Conservation (phyloP, 2,888 invertebrate genomes). For the Empis livida region DNA sequence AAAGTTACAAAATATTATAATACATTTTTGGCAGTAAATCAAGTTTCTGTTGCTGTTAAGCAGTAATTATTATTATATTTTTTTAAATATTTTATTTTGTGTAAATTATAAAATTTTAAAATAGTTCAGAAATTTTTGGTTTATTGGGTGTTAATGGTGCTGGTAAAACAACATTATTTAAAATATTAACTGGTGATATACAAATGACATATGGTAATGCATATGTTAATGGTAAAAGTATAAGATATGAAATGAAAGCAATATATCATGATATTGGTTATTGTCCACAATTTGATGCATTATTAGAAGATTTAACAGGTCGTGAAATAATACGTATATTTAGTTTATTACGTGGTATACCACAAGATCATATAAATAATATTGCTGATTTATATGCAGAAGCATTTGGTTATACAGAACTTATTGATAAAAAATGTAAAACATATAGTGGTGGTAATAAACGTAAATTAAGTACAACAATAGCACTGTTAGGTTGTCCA, state of each 20-base stretch:
- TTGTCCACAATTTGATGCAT: constrained; percentile 65
- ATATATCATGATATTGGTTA: constrained; percentile 53
- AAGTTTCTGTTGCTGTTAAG: constrained; percentile 44
- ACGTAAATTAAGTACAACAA: constrained; percentile 57
- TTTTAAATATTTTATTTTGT: not conserved
- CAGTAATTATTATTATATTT: constrained; percentile 18
- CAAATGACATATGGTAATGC: constrained; percentile 55
- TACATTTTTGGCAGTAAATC: constrained; percentile 63
- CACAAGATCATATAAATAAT: constrained; percentile 26
- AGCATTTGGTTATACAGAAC: constrained; percentile 46
- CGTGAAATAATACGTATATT: constrained; percentile 55
- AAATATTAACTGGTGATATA: constrained; percentile 79
- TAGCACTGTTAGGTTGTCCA: constrained; percentile 56
- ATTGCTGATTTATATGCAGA: constrained; percentile 32
- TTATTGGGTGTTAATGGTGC: constrained; percentile 76
- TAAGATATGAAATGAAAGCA: constrained; percentile 40
- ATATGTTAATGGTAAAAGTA: constrained; percentile 46
- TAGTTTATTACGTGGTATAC: constrained; percentile 49
- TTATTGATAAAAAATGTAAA: constrained; percentile 46
- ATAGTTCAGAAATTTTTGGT: constrained; percentile 63
- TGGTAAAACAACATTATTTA: constrained; percentile 79
- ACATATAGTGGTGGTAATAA: constrained; percentile 64
- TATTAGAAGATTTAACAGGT: constrained; percentile 57
- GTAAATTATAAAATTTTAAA: not conserved
- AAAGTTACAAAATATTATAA: constrained; percentile 65